These are phyloP conservation scores for Chrysodeixis includens DNA, from an alignment of 2,888 invertebrate genomes.

Conservation along the genomic window DNA sequence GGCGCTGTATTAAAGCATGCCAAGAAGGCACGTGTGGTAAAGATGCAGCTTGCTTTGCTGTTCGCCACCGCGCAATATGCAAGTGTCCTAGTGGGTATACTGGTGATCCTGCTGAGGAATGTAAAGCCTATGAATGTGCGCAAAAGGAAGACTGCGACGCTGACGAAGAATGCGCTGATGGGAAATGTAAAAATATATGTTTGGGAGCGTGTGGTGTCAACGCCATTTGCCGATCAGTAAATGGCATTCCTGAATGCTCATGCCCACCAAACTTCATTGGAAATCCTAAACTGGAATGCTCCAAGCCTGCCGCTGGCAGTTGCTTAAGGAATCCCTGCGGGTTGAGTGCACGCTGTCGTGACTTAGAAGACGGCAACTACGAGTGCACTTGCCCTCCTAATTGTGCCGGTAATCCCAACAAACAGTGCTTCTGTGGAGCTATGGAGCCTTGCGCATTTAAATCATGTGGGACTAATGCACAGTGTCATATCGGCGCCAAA, in stretches of 20 bases:
- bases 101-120: constrained; percentile 94
- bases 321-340: constrained; percentile 96
- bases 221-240: constrained; percentile 94
- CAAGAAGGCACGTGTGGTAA: constrained; percentile 92
- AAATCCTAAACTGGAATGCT: constrained; percentile 94
- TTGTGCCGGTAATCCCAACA: constrained; percentile 94
- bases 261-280: constrained; percentile 95
- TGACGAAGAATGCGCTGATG: constrained; percentile 93
- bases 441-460: constrained; percentile 94
- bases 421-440: constrained; percentile 93
- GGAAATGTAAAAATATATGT: constrained; percentile 95
- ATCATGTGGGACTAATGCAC: constrained; percentile 94
- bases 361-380: constrained; percentile 92
- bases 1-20: constrained; percentile 93
- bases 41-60: constrained; percentile 94
- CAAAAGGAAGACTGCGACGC: constrained; percentile 93
- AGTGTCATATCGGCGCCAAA: constrained; percentile 92
- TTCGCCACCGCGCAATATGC: constrained; percentile 95
- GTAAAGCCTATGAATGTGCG: constrained; percentile 93
- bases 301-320: constrained; percentile 91
- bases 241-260: constrained; percentile 94
- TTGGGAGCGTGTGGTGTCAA: constrained; percentile 94
- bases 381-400: constrained; percentile 95
- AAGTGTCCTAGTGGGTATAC: constrained; percentile 96
- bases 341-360: constrained; percentile 94